A percentile compares a stretch with the other conserved stretches of the same genome.
These are phyloP conservation scores for Nasonia oneida DNA, from an alignment of 2,888 invertebrate genomes.

Conservation along the genomic window DNA sequence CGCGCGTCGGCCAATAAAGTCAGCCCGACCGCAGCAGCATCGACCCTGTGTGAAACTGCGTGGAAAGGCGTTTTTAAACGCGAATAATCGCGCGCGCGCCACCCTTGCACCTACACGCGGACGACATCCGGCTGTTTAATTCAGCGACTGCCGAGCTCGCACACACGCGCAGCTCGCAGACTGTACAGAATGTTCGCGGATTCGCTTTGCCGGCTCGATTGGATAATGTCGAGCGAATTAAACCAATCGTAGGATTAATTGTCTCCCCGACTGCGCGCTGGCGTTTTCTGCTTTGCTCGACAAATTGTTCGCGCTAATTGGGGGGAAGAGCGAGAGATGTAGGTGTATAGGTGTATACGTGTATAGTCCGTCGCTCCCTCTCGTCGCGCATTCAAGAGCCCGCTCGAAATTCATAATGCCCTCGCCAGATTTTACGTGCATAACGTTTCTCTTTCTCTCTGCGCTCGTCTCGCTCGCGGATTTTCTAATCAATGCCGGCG, in stretches of 20 bases:
- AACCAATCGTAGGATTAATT: slow-evolving; percentile 75
- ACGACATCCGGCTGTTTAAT: slow-evolving; percentile 44
- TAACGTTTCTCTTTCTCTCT: background rate
- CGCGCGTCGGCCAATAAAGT: background rate
- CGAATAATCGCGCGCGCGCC: background rate
- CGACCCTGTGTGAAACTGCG: background rate
- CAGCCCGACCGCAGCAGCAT: background rate
- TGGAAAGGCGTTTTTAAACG: slow-evolving; percentile 13
- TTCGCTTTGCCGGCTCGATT: slow-evolving; percentile 69
- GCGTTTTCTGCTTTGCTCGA: slow-evolving; percentile 69
- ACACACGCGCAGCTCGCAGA: background rate
- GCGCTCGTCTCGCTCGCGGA: background rate
- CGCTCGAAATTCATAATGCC: slow-evolving; percentile 31
- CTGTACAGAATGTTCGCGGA: slow-evolving; percentile 45
- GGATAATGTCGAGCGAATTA: slow-evolving; percentile 75
- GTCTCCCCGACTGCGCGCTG: slow-evolving; percentile 65
- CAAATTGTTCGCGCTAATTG: slow-evolving; percentile 73
- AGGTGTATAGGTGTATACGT: slow-evolving; percentile 37
- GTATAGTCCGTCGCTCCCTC: slow-evolving; percentile 12
- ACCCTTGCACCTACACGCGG: background rate
- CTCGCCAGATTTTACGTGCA: background rate
- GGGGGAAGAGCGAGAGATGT: slow-evolving; percentile 65
- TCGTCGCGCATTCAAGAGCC: background rate
- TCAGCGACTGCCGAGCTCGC: slow-evolving; percentile 16
- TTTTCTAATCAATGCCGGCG: slow-evolving; percentile 7